Evolutionary conservation across 2,113 vertebrate genomes (phyloP).

Genomic region (Cyphomyrus plagiostoma): DNA sequence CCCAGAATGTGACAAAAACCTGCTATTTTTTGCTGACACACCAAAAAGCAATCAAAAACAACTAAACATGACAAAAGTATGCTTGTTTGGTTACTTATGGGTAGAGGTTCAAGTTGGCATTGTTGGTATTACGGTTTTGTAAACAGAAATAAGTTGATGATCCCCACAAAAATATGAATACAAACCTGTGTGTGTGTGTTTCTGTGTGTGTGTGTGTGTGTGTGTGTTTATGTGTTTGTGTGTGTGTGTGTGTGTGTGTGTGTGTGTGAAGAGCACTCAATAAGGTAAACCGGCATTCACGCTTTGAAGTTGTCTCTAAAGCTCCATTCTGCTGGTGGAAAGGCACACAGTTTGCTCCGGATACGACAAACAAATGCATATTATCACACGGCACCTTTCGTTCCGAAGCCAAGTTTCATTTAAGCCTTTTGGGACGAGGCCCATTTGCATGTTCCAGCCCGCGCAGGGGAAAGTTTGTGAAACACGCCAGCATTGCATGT

Average conservation of each 20-base stretch:
- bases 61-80: no score
- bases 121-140: no score
- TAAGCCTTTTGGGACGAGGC: not conserved
- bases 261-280: not conserved
- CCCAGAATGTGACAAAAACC: no score
- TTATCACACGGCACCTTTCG: not conserved
- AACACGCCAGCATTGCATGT: not conserved
- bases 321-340: not conserved
- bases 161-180: no score
- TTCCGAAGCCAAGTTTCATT: not conserved
- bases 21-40: no score
- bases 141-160: no score
- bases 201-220: no score
- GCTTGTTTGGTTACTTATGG: no score
- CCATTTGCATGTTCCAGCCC: not conserved
- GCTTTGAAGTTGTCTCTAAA: not conserved
- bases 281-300: not conserved
- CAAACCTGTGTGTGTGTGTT: no score
- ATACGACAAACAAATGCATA: not conserved
- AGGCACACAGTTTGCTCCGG: not conserved
- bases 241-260: not conserved
- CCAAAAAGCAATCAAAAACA: no score
- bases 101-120: no score
- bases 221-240: no score
- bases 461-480: not conserved